A percentile compares a stretch with the other conserved stretches of the same genome.
phyloP scores from a whole-genome alignment of 2,113 vertebrate genomes.

The Solenodon paradoxus region DNA sequence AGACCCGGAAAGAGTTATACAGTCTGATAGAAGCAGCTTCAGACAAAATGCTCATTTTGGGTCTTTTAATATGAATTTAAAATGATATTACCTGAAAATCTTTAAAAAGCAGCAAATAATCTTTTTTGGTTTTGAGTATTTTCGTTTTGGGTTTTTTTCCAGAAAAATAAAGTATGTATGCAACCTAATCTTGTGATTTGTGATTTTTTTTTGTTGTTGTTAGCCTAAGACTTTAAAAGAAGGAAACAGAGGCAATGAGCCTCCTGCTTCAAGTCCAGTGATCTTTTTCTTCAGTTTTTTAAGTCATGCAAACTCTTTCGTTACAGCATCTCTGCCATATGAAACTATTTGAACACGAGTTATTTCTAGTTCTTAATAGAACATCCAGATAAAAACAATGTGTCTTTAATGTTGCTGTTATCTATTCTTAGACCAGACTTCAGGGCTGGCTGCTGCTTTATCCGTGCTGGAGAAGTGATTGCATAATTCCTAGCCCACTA shows the following conservation, averaged over 20 bases:
- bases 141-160: too few relatives aligned
- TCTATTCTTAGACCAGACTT: slow-evolving; percentile 36
- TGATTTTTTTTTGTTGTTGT: background rate
- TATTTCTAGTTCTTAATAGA: slow-evolving; percentile 65
- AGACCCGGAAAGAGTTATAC: background rate
- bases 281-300: slow-evolving; percentile 6
- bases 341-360: too few relatives aligned
- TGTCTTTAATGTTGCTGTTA: slow-evolving; percentile 61
- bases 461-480: slow-evolving; percentile 38
- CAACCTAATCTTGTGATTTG: background rate
- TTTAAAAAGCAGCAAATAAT: slow-evolving; percentile 9
- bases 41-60: background rate
- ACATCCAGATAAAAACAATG: slow-evolving; percentile 46
- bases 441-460: slow-evolving; percentile 39
- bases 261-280: background rate
- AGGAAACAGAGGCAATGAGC: background rate
- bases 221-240: background rate
- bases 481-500: slow-evolving; percentile 68
- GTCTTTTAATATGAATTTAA: slow-evolving; percentile 40
- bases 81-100: background rate
- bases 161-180: background rate
- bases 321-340: background rate
- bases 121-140: too few relatives aligned
- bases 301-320: slow-evolving; percentile 1
- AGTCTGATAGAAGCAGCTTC: background rate